Evolutionary conservation across 2,113 vertebrate species (phyloP).

Genomic region (Menura novaehollandiae): DNA sequence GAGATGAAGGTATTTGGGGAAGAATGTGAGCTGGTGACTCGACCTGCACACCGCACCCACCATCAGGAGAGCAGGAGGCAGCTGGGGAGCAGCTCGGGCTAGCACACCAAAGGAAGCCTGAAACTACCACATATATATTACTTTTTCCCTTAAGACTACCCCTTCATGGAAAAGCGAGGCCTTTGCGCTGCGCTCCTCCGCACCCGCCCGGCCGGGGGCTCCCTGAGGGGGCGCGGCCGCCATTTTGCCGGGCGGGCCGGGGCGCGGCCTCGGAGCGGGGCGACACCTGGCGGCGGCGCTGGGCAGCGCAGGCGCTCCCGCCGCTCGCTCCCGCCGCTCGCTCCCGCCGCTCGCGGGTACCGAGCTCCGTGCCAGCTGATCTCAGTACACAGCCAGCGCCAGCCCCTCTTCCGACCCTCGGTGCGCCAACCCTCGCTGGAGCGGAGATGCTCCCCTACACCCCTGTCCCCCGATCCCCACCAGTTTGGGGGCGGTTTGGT

Average conservation of each 20-base stretch:
- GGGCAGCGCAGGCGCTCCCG: not conserved
- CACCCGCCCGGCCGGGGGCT: not conserved
- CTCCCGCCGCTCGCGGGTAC: not conserved
- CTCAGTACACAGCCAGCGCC: not conserved
- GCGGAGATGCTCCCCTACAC: not conserved
- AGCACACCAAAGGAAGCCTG: not conserved
- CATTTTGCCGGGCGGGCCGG: not conserved
- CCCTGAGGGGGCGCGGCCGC: not conserved
- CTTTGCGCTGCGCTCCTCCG: not conserved
- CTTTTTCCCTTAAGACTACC: not conserved
- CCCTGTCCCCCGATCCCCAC: accelerated
- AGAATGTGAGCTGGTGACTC: not conserved
- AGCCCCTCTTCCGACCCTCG: no score
- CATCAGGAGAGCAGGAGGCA: not conserved
- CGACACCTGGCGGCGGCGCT: not conserved
- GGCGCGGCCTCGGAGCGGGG: not conserved
- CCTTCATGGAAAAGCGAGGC: not conserved
- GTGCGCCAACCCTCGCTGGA: not conserved
- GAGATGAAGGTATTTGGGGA: not conserved
- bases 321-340: no score
- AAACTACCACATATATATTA: accelerated
- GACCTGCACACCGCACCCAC: not conserved
- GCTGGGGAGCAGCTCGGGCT: not conserved
- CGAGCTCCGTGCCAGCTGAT: not conserved
- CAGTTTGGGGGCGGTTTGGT: not conserved